Percentiles rank a stretch among this genome's conserved stretches.
phyloP scores from a whole-genome alignment of 2,113 vertebrate genomes.

The Tautogolabrus adspersus region DNA sequence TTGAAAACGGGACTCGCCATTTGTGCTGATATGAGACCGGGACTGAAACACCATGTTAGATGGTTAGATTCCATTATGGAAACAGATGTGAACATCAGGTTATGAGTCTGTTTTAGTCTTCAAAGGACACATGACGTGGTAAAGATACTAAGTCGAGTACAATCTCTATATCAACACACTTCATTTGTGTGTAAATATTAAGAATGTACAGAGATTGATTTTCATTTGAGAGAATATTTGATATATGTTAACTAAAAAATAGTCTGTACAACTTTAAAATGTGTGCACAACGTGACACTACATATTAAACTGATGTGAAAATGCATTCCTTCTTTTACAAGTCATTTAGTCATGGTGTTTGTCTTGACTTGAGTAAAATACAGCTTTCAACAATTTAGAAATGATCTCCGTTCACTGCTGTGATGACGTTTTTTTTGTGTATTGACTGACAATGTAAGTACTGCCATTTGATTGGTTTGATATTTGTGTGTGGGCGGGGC shows the following conservation, averaged over 20 bases:
- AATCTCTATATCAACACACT: background rate
- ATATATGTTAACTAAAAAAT: no score
- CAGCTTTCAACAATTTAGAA: no score
- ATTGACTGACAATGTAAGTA: background rate
- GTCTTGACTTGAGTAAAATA: no score
- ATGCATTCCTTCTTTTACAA: no score
- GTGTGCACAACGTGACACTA: no score
- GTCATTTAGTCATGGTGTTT: no score
- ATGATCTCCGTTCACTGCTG: no score
- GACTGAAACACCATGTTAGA: constrained; percentile 53
- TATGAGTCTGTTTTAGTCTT: constrained; percentile 42
- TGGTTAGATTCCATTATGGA: constrained; percentile 59
- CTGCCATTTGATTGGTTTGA: background rate
- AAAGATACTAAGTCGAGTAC: background rate
- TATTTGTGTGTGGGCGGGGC: background rate
- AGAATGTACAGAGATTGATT: no score
- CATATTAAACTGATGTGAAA: no score
- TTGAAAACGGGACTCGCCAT: constrained; percentile 62
- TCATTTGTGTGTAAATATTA: background rate
- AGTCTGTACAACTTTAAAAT: no score
- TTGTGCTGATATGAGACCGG: constrained; percentile 67
- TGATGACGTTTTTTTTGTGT: no score
- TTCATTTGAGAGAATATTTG: no score
- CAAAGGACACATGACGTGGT: background rate
- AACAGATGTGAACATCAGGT: constrained; percentile 58